Percentiles rank a stretch among this genome's conserved stretches.
These are phyloP conservation scores for Crax fasciolata DNA, from an alignment of 2,797 vertebrate species.

Conservation along the genomic window DNA sequence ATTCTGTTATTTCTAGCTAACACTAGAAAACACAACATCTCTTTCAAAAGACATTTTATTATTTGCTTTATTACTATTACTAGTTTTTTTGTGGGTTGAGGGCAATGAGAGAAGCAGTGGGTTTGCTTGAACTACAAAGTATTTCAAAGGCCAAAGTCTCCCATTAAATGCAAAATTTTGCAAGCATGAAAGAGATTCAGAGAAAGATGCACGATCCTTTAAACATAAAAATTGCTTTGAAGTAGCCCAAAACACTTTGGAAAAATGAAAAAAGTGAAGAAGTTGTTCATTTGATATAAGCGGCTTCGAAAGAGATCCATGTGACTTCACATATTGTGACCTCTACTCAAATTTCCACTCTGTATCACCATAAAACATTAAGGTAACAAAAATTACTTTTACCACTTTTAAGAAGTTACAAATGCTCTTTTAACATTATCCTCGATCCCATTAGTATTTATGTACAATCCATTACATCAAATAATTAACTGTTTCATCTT, in stretches of 20 bases:
- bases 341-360: not conserved
- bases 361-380: not conserved
- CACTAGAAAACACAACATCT: not conserved
- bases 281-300: not conserved
- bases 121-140: not conserved
- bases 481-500: not conserved
- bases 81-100: not conserved
- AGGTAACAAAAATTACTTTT: not conserved
- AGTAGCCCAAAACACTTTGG: not conserved
- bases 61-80: not conserved
- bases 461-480: not conserved
- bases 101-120: not conserved
- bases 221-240: not conserved
- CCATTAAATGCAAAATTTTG: not conserved
- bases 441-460: not conserved
- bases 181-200: not conserved
- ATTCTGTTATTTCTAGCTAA: not conserved
- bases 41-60: not conserved
- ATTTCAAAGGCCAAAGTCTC: not conserved
- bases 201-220: not conserved
- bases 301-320: not conserved
- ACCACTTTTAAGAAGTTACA: not conserved
- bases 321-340: not conserved
- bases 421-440: not conserved
- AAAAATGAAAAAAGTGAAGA: not conserved